Percentiles rank a stretch among this genome's conserved stretches.
Evolutionary conservation across 2,113 vertebrate species (phyloP).

Genomic region (Marmota flaviventris): DNA sequence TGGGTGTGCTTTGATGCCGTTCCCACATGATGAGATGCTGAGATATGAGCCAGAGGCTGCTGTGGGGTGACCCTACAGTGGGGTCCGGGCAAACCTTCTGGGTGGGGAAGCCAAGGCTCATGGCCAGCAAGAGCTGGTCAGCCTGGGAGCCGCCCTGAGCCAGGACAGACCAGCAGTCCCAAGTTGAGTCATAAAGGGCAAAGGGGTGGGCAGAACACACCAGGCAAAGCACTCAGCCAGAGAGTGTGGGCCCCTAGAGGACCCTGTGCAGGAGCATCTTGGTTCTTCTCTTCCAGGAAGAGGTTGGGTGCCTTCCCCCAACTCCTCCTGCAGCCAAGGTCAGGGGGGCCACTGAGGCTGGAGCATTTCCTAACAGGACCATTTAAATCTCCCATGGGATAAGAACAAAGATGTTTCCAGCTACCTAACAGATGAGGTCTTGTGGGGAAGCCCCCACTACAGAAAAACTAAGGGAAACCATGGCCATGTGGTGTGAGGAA

Average conservation of each 20-base stretch:
- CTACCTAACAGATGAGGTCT: neutral
- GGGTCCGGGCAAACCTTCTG: neutral
- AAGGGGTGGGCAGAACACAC: neutral
- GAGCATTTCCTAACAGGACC: neutral
- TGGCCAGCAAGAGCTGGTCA: conserved; percentile 20
- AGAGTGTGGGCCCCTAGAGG: neutral
- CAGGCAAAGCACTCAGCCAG: neutral
- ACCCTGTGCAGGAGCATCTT: too few relatives aligned
- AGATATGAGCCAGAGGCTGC: neutral
- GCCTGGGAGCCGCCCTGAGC: neutral
- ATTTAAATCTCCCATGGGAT: neutral
- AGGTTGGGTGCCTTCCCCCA: neutral
- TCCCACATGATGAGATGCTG: neutral
- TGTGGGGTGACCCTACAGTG: neutral
- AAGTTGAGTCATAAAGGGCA: neutral
- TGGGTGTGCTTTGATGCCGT: neutral
- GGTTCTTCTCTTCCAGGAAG: neutral
- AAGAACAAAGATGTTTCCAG: neutral
- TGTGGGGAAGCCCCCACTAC: neutral
- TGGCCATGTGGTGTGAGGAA: neutral
- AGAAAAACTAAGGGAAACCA: neutral
- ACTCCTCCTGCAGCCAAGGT: neutral
- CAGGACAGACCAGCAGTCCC: neutral
- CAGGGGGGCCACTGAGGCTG: neutral
- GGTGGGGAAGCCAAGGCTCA: neutral